Base-by-base conservation (phyloP, 1,140 invertebrate genomes). In the Temnothorax curvispinosus region DNA sequence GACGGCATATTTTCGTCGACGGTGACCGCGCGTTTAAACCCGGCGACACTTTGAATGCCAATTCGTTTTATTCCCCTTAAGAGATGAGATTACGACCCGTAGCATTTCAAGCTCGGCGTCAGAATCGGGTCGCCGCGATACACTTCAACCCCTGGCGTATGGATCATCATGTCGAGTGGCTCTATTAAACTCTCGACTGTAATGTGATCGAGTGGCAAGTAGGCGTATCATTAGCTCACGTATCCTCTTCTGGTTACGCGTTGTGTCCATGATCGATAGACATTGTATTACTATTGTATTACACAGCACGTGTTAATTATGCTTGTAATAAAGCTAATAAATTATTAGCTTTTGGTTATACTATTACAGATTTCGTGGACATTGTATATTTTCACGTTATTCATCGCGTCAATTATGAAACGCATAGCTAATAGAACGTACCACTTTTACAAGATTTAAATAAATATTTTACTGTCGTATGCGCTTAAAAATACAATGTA, bases 31-130 rank as follows among this genome's bases (percentile, higher is more conserved):
- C 50, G 72, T 65, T 91, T 90, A 88, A 90, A 81, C 56, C 74
- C 87, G 56, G 60, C 75, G 78, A 87, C 90, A 85, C 87, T 88
- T 91, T 65, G 78, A 52, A 90, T 91, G 88, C 80, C 78, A 87
- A 92, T 92, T 87, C 87, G 72, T 80, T 89, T 88, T 72, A 88
- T 91, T 80, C 52, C 64, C 21, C 64, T 62, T 90, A 88, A 91
- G 84, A 80, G 76, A 60, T 64, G 85, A 44, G 71, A 78, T 91
- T 92, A 91, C 88, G 86, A 80, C 52, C 50, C 50, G 69, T 67
- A 38, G 50, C 77, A 69, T 82, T 82, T 82, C 85, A 86, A 77
- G 85, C 58, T n/a, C 21, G 76, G 76, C 64, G 67, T 82, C 38
- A 52, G 74, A 86, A 44, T 67, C 54, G 60, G 62, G 38, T 77